These are phyloP conservation scores for Aphelocoma coerulescens DNA, from an alignment of 2,113 vertebrate genomes.

Conservation along the genomic window DNA sequence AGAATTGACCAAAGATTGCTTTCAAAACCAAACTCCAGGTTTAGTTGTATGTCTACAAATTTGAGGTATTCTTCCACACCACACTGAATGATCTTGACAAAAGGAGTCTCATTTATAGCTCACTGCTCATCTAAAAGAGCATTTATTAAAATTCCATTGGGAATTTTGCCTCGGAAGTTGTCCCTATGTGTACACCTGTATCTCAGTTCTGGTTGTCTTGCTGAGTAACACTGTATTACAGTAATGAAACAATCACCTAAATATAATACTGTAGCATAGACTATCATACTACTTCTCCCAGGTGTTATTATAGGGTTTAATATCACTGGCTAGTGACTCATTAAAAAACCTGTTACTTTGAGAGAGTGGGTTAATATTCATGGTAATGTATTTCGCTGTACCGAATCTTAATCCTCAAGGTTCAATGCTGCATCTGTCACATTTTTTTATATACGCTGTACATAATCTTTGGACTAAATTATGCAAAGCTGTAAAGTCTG, in stretches of 20 bases:
- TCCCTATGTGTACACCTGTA: neutral
- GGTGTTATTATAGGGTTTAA: neutral
- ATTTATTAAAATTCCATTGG: neutral
- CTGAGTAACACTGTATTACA: neutral
- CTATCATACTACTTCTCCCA: neutral
- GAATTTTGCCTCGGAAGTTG: neutral
- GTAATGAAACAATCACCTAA: neutral
- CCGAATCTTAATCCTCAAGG: neutral
- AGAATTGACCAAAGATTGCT: neutral
- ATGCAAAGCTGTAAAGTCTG: neutral
- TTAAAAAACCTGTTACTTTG: neutral
- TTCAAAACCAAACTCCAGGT: neutral
- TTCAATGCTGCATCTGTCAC: neutral
- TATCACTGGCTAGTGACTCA: neutral
- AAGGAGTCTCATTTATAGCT: neutral
- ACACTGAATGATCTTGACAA: neutral
- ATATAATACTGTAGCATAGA: neutral
- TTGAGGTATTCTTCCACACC: neutral
- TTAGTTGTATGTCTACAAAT: neutral
- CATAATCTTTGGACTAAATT: conserved; percentile 9
- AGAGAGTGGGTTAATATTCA: conserved; percentile 15
- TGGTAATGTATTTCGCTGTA: neutral
- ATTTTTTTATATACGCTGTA: neutral
- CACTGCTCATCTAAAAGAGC: neutral
- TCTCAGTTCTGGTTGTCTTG: neutral